Conservation (phyloP, 2,797 vertebrate species). For the Poeciliopsis paucimaculata region DNA sequence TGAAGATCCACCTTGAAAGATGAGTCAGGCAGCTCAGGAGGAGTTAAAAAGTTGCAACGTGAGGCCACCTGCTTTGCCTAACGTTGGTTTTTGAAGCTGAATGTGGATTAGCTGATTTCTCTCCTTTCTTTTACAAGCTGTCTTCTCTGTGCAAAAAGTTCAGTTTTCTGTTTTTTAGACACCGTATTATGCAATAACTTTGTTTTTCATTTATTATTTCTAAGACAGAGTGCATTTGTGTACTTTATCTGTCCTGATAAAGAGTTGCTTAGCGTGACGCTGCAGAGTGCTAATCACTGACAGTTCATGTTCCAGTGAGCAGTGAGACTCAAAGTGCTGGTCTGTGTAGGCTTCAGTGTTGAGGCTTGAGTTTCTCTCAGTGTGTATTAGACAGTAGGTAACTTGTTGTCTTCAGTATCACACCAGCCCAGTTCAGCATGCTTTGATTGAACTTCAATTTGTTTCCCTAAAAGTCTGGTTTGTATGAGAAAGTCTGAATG, state of each 20-base stretch:
- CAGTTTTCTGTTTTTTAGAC: neutral
- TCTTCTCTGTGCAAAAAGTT: neutral
- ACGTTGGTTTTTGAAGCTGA: neutral
- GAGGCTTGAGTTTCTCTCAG: neutral
- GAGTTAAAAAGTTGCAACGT: neutral
- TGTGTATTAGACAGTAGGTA: neutral
- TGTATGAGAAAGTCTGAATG: no score
- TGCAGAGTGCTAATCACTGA: neutral
- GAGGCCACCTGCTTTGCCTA: neutral
- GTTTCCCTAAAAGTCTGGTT: no score
- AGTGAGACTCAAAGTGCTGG: neutral
- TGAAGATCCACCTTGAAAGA: neutral
- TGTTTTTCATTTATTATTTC: neutral
- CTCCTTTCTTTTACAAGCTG: neutral
- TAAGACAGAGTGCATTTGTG: neutral
- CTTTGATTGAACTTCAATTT: no score
- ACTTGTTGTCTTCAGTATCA: neutral
- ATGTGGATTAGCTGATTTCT: neutral
- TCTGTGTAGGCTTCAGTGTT: neutral
- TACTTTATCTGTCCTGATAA: neutral
- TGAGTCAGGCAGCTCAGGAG: neutral
- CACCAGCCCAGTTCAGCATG: no score
- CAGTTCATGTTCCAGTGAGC: neutral
- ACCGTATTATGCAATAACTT: neutral
- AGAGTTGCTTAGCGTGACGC: neutral